Base-by-base conservation (phyloP, 2,888 invertebrate species). In the Drepana falcataria region DNA sequence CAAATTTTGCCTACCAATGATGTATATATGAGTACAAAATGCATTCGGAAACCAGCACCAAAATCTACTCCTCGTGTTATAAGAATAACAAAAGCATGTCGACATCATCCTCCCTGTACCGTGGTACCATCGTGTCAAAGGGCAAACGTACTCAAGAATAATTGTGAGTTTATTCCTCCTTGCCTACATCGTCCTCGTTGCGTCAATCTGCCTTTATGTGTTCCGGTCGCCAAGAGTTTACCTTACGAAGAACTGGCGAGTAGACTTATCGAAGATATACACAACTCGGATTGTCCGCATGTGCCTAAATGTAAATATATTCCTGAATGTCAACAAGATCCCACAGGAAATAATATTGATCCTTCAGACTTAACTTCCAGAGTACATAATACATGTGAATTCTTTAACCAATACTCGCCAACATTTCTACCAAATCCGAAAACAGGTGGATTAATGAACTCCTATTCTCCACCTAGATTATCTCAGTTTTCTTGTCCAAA, bases 61-160 rank as follows among this genome's bases (percentile, higher is more conserved):
- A 85, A 75, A 65, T 52, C 71, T 34, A 64, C 63, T 47, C 80
- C 83, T 35, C 77, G 78, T 60, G 67, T 79, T 37, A 81, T 90
- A 37, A 78, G 83, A 70, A 81, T 89, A 47, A 85, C 86, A 9
- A 89, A 89, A 74, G 87, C 87, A 4, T 89, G 89, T 63, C 75
- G 85, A 59, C 89, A 90, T 59, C 86, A 89, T 59, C 88, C 89
- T 2, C 89, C 89, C 1, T 89, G 89, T 61, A 84, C 81, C 3
- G 87, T 87, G 2, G 88, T 83, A n/a, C 89, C 89, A 7, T 86
- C 85, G 1, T 90, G 89, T 67, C 89, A 89, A 69, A 82, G 80
- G 62, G 66, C 75, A 34, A 83, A 77, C 56, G 83, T 88, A 33
- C 61, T 88, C 9, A 81, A 83, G 59, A 88, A 85, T 60, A 84